Percentiles rank a stretch among this genome's conserved stretches.
Conservation (phyloP, 2,113 vertebrate genomes). For the Sceloporus tristichus region DNA sequence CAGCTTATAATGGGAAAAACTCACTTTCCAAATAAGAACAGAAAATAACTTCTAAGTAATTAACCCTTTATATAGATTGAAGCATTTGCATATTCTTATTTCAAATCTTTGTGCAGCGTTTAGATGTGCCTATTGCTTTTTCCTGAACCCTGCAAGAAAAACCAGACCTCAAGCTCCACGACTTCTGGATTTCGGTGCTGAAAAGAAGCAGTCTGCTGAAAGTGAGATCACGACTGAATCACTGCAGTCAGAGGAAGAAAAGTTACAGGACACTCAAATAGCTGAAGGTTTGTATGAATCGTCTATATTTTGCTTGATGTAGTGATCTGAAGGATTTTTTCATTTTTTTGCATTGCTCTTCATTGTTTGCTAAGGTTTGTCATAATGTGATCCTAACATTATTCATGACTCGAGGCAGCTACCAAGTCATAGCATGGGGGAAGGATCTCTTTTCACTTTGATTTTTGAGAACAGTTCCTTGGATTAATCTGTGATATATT, state of each 20-base stretch:
- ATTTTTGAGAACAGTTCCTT: neutral
- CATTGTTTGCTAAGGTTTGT: neutral
- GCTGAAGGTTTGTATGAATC: constrained; percentile 69
- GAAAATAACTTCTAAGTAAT: neutral
- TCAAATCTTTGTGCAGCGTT: constrained; percentile 83
- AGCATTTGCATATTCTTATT: constrained; percentile 48
- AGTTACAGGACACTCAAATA: constrained; percentile 67
- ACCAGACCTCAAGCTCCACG: constrained; percentile 92
- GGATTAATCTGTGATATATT: neutral
- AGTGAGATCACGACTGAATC: constrained; percentile 53
- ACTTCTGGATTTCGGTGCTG: constrained; percentile 86
- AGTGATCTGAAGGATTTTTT: neutral
- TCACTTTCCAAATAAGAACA: neutral
- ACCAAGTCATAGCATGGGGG: neutral
- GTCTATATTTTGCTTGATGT: neutral
- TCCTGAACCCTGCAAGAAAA: constrained; percentile 97
- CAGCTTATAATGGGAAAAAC: neutral
- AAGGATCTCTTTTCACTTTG: neutral
- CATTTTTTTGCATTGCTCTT: neutral
- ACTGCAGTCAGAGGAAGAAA: constrained; percentile 55
- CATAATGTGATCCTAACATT: neutral
- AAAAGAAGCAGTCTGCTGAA: constrained; percentile 76
- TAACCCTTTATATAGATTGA: neutral
- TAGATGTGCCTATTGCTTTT: constrained; percentile 97
- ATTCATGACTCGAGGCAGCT: neutral